phyloP scores from a whole-genome alignment of 2,797 vertebrate species.

The Nannoperca obscura region DNA sequence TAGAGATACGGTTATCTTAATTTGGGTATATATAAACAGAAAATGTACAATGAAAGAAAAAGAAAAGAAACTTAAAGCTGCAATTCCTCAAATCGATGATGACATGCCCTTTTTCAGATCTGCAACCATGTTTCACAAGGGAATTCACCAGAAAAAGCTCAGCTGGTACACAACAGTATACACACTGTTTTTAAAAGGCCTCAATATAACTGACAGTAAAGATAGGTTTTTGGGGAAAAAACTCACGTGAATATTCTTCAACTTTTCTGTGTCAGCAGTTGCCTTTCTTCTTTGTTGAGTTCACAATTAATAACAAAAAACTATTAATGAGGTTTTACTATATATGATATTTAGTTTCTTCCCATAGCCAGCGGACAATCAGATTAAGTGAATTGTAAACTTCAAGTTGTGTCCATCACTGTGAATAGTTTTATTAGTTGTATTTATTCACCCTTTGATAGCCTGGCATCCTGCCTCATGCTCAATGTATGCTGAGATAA shows the following conservation, averaged over 20 bases:
- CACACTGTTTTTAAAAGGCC: neutral
- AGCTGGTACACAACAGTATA: neutral
- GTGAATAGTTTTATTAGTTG: too few species aligned
- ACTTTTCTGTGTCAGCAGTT: neutral
- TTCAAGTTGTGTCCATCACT: too few species aligned
- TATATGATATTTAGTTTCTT: neutral
- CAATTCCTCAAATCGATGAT: constrained; percentile 24
- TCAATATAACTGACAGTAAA: neutral
- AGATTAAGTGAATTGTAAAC: neutral
- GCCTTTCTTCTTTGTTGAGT: too few species aligned
- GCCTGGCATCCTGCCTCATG: constrained; percentile 4
- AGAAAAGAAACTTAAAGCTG: constrained; percentile 8
- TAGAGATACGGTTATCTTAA: constrained; percentile 3
- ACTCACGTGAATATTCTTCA: neutral
- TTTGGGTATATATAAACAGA: neutral
- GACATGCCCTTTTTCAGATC: constrained; percentile 40
- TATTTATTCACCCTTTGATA: neutral
- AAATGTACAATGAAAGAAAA: neutral
- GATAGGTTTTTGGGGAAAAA: neutral
- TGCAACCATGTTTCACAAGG: neutral
- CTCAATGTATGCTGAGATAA: constrained; percentile 19
- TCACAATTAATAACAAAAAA: too few species aligned
- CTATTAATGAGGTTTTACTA: neutral
- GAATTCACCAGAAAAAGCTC: constrained; percentile 10
- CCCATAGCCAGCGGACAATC: neutral